Base-by-base conservation (phyloP, 2,888 invertebrate species). In the Apodemia duryi region DNA sequence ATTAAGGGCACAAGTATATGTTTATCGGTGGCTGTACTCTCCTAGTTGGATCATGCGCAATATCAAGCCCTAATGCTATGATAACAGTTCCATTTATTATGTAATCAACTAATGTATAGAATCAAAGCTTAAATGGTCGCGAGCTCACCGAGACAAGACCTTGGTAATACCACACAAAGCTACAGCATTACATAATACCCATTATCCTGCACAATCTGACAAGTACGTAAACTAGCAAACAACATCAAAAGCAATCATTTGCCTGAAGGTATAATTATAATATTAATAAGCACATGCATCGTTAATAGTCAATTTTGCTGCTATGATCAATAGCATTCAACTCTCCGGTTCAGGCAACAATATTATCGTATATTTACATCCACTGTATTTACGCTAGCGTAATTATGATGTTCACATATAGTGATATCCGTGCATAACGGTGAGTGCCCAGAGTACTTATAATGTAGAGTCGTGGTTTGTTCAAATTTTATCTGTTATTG, bases 351-450 rank as follows among this genome's bases (percentile, higher is more conserved):
- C 49, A 28, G 46, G 46, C 49, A 43, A 60, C 64, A 49, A 49
- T 61, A 64, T 64, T 64, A 64, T 64, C 61, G 21, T 64, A 64
- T 64, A 64, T 61, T 64, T 64, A 64, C 61, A 51, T 64, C 61
- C 51, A 61, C 9, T 64, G 62, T 62, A 61, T 64, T 64, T 64
- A 49, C 61, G 64, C 64, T 13, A 35, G 49, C 61, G 38, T 61
- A 64, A 64, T 64, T 64, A 61, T 64, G 61, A 49, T 51, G 64
- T 64, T 61, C 64, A 38, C 51, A 64, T 38, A 35, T 7, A 38
- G 38, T 38, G 38, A 38, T 38, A 38, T 38, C 38, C 38, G 63
- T 38, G 43, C 35, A 63, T 61, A 61, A 61, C 61, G 64, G 61
- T 64, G 46, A 29, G n/a, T 13, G 13, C 61, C 13, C 32, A 32